A percentile compares a stretch with the other conserved stretches of the same genome.
Evolutionary conservation across 35 echinoderm and acorn worm genomes (phyloP).

Genomic region (Diadema setosum): DNA sequence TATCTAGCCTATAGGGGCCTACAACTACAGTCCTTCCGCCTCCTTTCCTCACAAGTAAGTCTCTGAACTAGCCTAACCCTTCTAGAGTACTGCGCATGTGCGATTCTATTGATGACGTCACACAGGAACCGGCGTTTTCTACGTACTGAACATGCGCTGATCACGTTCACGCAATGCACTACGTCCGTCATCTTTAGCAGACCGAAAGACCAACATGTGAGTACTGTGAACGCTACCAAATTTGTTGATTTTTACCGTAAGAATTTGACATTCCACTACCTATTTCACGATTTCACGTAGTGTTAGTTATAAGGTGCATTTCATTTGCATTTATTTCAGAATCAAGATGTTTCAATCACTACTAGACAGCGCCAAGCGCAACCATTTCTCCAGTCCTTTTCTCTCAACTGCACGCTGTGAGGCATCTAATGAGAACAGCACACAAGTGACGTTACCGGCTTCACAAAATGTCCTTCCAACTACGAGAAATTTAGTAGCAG

Average conservation of each 20-base stretch:
- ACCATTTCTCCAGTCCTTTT: conserved; percentile 81
- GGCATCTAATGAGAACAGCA: not conserved
- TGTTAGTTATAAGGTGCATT: not conserved
- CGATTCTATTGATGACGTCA: conserved; percentile 20
- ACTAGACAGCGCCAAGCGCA: conserved; percentile 71
- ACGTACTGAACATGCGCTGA: not conserved
- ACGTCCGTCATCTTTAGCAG: not conserved
- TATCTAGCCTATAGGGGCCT: too few species aligned
- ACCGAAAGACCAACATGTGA: not conserved
- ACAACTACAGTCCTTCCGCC: too few species aligned
- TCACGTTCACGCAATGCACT: too few species aligned
- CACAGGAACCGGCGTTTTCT: conserved; percentile 13
- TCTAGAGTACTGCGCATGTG: conserved; percentile 5
- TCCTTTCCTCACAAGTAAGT: too few species aligned
- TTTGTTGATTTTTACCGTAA: not conserved
- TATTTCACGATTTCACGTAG: not conserved
- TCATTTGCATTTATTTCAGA: conserved; percentile 20
- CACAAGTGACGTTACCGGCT: not conserved
- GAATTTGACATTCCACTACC: too few species aligned
- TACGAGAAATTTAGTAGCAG: conserved; percentile 47
- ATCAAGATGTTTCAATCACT: conserved; percentile 93
- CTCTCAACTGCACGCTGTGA: conserved; percentile 66
- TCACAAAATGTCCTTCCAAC: not conserved
- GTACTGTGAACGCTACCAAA: not conserved
- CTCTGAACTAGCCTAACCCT: too few species aligned